Evolutionary conservation across 2,797 vertebrate species (phyloP), one percentile per base, ranked within the genome.

Genomic region (Mus spretus): DNA sequence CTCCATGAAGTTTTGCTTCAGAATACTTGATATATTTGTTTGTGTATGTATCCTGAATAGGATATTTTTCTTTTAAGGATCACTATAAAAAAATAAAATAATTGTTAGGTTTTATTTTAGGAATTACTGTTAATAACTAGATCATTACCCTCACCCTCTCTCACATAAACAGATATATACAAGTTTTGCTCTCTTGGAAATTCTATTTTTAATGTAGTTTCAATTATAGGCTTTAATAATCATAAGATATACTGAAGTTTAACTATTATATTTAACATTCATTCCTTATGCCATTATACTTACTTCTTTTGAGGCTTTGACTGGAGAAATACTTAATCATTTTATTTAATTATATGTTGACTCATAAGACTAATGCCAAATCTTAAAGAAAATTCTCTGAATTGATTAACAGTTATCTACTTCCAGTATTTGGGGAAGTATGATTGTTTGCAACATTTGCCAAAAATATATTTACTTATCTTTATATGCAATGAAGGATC

Each of bases 51-150:
- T 13, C 57, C 6, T 82, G 1, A 86, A 75, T 47, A 22, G 47
- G 22, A 85, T 70, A 9, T 67, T 87, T 94, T 88, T 44, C 6
- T 0, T 72, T 93, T 80, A 37, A 91, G 37, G 24, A 84, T 55
- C 0, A 14, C 4, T 85, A 7, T 17, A 70, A n/a, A 87, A 87
- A 87, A 83, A 55, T 77, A 90, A 96, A 95, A 78, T 34, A 65
- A 40, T 44, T 61, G 2, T 70, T 75, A 83, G 9, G 47, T 88
- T 96, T 96, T 88, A 89, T 44, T 28, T 95, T 67, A 40, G 19
- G 4, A 50, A 34, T 87, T 87, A 94, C 6, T 82, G 90, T 95
- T 57, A 65, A 9, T 90, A 47, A 57, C 13, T 65, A 70, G n/a
- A 14, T 61, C 28, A 87, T 95, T 40, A 40, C 3, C 88, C 59